Base-by-base conservation (phyloP, 2,888 invertebrate genomes). In the Nomada lathburiana region DNA sequence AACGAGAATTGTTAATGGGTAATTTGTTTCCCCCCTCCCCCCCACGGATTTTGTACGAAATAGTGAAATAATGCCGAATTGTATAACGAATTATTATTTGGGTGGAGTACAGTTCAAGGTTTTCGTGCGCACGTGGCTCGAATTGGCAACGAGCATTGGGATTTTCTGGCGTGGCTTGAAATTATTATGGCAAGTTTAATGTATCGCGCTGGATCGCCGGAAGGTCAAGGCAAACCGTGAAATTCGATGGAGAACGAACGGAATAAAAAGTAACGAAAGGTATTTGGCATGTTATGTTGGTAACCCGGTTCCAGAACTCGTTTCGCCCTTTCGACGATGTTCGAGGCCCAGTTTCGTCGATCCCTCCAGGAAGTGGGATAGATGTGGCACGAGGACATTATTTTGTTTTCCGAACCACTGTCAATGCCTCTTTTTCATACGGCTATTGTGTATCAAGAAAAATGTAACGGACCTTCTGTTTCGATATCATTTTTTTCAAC, bases 241-340 rank as follows among this genome's bases (percentile, higher is more conserved):
- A 13, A 72, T 64, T 60, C 42, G 55, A 9, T 50, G 67, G 63
- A 29, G 53, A 44, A 11, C 9, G 26, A 44, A 13, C 7, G 29
- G 23, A 62, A 86, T 84, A 86, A 85, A 82, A 86, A 80, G 82
- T 18, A 20, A 36, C 36, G 36, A 36, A 36, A 53, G 47, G n/a
- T 13, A 63, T 72, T 67, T 77, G 68, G 68, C 36, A n/a, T 68
- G 20, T 36, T 63, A 92, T 89, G 89, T 90, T 89, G 91, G 90
- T 92, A 90, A 91, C 91, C 92, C 89, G 89, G 91, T 92, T 90
- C 88, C 87, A 83, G 87, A 91, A 91, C 91, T 89, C 85, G 91
- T 91, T 90, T 87, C 76, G 86, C 85, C 87, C 86, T 89, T 87
- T 87, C 70, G 53, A 71, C 76, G 77, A 82, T 81, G 81, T n/a